Conservation (phyloP, 2,113 vertebrate species). For the Myiozetetes cayanensis region DNA sequence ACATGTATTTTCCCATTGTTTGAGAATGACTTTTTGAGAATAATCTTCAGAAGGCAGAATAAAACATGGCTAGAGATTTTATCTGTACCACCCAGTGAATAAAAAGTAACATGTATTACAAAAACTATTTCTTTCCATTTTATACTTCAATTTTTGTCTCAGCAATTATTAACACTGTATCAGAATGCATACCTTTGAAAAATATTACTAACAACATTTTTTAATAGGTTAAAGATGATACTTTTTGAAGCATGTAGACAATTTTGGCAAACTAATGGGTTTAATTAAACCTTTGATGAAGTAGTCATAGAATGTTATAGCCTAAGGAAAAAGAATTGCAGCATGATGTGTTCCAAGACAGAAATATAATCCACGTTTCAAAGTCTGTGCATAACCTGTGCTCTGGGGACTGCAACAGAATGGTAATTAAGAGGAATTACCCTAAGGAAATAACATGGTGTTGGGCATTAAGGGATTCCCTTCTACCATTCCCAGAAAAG, state of each 20-base stretch:
- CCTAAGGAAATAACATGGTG: conserved; percentile 38
- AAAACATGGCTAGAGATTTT: background rate
- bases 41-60: background rate
- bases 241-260: background rate
- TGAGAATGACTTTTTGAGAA: background rate
- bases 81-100: background rate
- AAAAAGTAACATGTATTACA: background rate
- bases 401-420: background rate
- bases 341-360: conserved; percentile 18
- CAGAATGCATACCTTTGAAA: background rate
- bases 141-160: background rate
- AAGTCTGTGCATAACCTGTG: conserved; percentile 2
- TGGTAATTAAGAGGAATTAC: conserved; percentile 55
- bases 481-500: background rate
- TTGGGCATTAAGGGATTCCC: conserved; percentile 36
- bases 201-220: background rate
- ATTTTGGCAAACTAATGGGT: conserved; percentile 16
- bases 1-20: background rate
- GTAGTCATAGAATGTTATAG: conserved; percentile 18
- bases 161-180: background rate
- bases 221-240: background rate
- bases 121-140: background rate
- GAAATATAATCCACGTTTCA: conserved; percentile 17
- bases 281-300: conserved; percentile 54
- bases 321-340: conserved; percentile 38